These are phyloP conservation scores for Pachyuromys duprasi DNA, from an alignment of 2,797 vertebrate genomes.

Conservation along the genomic window DNA sequence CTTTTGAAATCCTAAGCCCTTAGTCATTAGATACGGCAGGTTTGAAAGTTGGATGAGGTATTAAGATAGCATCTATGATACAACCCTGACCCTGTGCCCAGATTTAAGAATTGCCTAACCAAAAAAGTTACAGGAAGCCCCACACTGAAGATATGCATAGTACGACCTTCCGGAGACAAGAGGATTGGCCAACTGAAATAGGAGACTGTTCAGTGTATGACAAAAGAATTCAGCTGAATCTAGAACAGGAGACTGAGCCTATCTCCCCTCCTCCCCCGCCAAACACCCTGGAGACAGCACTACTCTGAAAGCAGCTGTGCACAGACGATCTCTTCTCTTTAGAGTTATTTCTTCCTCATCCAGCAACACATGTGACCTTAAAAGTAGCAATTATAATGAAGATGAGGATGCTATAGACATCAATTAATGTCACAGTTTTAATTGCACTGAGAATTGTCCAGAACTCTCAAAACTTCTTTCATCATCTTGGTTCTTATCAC, in stretches of 20 bases:
- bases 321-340: neutral
- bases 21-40: neutral
- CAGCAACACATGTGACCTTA: neutral
- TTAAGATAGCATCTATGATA: neutral
- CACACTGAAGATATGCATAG: neutral
- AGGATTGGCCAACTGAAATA: constrained; percentile 3
- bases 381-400: constrained; percentile 11
- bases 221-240: neutral
- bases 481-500: constrained; percentile 55
- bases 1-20: neutral
- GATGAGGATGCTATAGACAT: neutral
- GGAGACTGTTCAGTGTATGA: neutral
- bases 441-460: constrained; percentile 10
- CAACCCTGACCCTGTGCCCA: neutral
- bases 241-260: neutral
- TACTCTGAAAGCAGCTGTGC: neutral
- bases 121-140: neutral
- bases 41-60: neutral
- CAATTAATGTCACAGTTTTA: constrained; percentile 27
- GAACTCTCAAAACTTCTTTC: constrained; percentile 44
- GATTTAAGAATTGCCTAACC: neutral
- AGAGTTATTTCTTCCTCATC: constrained; percentile 24
- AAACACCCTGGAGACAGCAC: neutral
- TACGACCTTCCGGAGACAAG: neutral
- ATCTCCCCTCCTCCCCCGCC: no score